Percentiles rank a stretch among this genome's conserved stretches.
Evolutionary conservation across 2,797 vertebrate genomes (phyloP).

Genomic region (Hemibagrus guttatus): DNA sequence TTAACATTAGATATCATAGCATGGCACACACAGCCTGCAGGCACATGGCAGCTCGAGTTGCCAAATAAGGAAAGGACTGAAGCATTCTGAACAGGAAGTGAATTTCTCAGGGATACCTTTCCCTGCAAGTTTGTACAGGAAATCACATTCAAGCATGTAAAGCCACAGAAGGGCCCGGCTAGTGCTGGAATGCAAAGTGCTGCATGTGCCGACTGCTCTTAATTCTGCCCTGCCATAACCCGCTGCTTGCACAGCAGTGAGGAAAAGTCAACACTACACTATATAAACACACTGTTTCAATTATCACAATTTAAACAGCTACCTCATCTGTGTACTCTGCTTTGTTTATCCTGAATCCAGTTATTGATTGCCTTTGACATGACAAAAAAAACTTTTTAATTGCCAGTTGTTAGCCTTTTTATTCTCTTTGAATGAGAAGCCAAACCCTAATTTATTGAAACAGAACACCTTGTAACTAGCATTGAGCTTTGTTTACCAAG

Average conservation of each 20-base stretch:
- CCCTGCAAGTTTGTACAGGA: slow-evolving; percentile 61
- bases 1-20: slow-evolving; percentile 37
- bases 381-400: background rate
- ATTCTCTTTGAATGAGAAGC: background rate
- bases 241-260: slow-evolving; percentile 37
- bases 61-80: slow-evolving; percentile 65
- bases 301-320: slow-evolving; percentile 35
- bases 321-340: slow-evolving; percentile 30
- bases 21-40: slow-evolving; percentile 42
- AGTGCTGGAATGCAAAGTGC: slow-evolving; percentile 50
- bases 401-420: background rate
- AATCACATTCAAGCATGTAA: slow-evolving; percentile 54
- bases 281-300: slow-evolving; percentile 29
- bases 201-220: slow-evolving; percentile 37
- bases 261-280: slow-evolving; percentile 48
- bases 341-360: background rate
- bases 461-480: background rate
- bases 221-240: slow-evolving; percentile 5
- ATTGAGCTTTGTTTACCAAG: slow-evolving; percentile 16
- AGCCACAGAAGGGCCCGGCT: slow-evolving; percentile 34
- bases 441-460: background rate
- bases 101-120: slow-evolving; percentile 56
- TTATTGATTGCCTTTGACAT: slow-evolving; percentile 12
- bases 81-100: slow-evolving; percentile 61
- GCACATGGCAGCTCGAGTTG: slow-evolving; percentile 48